These are phyloP conservation scores for Hemibagrus guttatus DNA, from an alignment of 2,797 vertebrate species.

Conservation along the genomic window DNA sequence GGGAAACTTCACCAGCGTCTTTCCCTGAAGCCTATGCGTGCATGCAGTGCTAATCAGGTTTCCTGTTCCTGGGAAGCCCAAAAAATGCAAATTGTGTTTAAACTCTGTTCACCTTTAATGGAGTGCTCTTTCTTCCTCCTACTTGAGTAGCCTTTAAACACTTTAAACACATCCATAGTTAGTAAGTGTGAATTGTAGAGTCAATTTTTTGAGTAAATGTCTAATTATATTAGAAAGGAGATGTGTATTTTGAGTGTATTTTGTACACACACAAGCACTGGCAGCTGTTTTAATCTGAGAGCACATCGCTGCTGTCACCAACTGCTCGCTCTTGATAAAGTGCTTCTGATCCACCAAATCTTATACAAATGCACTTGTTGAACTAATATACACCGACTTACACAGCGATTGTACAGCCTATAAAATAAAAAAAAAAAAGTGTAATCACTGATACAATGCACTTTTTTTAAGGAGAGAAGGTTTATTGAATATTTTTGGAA, in stretches of 20 bases:
- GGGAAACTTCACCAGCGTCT: slow-evolving; percentile 2
- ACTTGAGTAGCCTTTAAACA: no score
- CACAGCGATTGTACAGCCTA: not conserved
- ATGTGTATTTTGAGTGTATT: not conserved
- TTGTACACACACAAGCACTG: not conserved
- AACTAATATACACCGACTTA: not conserved
- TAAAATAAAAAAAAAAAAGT: not conserved
- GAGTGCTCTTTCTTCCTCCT: not conserved
- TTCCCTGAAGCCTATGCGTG: not conserved
- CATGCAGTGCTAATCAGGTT: not conserved
- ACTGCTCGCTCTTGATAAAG: not conserved
- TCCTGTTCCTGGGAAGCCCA: slow-evolving; percentile 8
- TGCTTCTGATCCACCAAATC: not conserved
- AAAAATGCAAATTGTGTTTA: not conserved
- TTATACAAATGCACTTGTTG: not conserved
- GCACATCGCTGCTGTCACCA: not conserved
- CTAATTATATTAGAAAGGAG: not conserved
- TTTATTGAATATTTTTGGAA: not conserved
- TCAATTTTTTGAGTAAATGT: not conserved
- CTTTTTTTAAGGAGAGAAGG: not conserved
- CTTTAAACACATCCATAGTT: not conserved
- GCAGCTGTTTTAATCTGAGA: not conserved
- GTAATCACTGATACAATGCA: not conserved
- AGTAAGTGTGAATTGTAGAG: not conserved
- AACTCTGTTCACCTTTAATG: not conserved